Base-by-base conservation (phyloP, 2,888 invertebrate species). In the Rotaria macrura region DNA sequence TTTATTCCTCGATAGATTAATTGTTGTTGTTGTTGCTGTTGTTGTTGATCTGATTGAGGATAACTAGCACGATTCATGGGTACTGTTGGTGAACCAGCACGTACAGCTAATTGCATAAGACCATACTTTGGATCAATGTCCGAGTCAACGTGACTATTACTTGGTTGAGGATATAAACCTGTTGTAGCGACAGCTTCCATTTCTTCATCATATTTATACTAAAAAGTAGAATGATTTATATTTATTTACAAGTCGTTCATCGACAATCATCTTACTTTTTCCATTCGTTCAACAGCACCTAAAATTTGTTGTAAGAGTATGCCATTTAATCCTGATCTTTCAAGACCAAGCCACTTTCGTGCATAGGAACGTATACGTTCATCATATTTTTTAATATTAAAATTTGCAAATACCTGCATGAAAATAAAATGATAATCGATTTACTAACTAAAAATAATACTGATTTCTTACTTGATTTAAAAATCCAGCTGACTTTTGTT, bases 251-350 rank as follows among this genome's bases (percentile, higher is more conserved):
- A 23, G 12, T 29, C 14, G 9, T 47, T 12, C 47, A 38, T 25
- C 40, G 29, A 72, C 2, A 38, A 1, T 23, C 4, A 43, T 17
- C 7, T 86, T 29, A 86, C 84, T 34, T 84, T 74, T 74, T 86
- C 86, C 40, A 86, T 84, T 23, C 86, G 72, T 79, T 86, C 84
- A 72, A 86, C 52, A 49, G 86, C 84, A 23, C 29, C 20, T 38
- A 86, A 55, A 55, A 86, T 84, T 86, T 86, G 86, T 55, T 84
- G 84, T 25, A 86, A 38, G 29, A 86, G 84, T 29, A 86, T 52
- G 83, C 74, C 74, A 40, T 86, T 86, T 34, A 84, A 72, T 14
- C 74, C 55, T n/a, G 74, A 84, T 34, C 84, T 23, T 20, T 86
- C 84, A 40, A 86, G 52, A 25, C 86, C 86, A 10, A 86, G 54